These are phyloP conservation scores for Tanytarsus gracilentus DNA, from an alignment of 2,888 invertebrate species.

Conservation along the genomic window DNA sequence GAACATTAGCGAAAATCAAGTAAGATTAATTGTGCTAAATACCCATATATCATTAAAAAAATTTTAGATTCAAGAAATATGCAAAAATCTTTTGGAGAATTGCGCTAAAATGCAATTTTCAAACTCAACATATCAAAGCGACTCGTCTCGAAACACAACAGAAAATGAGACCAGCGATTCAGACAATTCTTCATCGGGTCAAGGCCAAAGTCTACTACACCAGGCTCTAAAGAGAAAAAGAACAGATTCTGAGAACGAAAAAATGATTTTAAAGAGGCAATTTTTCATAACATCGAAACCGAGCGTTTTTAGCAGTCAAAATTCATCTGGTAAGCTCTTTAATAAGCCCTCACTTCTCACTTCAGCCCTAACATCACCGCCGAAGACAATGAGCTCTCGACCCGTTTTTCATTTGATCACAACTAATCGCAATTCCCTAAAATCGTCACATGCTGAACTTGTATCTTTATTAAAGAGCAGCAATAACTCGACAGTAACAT, in stretches of 20 bases:
- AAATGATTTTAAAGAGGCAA: constrained; percentile 13
- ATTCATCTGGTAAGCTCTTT: no score
- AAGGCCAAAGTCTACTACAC: neutral
- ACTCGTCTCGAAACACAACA: no score
- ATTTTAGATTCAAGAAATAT: constrained; percentile 12
- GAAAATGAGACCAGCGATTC: constrained; percentile 10
- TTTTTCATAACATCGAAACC: constrained; percentile 13
- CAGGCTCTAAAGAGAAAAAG: constrained; percentile 22
- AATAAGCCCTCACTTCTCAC: neutral
- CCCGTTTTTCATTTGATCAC: constrained; percentile 15
- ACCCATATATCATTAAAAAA: neutral
- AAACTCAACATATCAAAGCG: neutral
- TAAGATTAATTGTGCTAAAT: neutral
- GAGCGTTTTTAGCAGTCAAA: neutral
- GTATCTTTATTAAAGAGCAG: neutral
- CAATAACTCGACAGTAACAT: no score
- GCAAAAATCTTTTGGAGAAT: neutral
- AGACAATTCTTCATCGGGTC: neutral
- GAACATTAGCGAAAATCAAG: constrained; percentile 9
- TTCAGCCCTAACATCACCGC: neutral
- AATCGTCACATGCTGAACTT: neutral
- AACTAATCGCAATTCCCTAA: neutral
- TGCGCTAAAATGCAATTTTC: constrained; percentile 13
- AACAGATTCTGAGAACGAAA: constrained; percentile 21
- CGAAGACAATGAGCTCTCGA: neutral